phyloP scores from a whole-genome alignment of 2,888 invertebrate genomes.

The Tricholauxania praeusta region DNA sequence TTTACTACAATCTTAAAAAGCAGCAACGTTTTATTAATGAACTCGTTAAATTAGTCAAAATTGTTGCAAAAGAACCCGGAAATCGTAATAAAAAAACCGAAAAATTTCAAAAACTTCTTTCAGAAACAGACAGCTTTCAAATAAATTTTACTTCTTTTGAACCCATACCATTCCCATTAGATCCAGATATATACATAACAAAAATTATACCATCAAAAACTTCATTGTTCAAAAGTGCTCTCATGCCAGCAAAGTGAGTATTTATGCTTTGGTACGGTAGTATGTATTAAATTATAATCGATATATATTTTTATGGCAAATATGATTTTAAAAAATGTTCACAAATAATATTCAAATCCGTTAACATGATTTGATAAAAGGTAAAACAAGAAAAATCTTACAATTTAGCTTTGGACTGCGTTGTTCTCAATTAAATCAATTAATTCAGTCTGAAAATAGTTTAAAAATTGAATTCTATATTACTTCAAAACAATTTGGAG shows the following conservation, averaged over 20 bases:
- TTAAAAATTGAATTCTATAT: no score
- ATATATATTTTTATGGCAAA: background rate
- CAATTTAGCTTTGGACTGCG: no score
- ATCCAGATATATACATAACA: conserved; percentile 89
- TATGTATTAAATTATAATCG: background rate
- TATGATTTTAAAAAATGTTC: background rate
- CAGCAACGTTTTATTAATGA: conserved; percentile 94
- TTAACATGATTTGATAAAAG: no score
- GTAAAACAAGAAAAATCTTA: no score
- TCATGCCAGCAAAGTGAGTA: conserved; percentile 86
- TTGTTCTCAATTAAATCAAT: no score
- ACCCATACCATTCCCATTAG: conserved; percentile 92
- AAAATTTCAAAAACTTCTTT: conserved; percentile 84
- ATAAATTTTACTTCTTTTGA: conserved; percentile 92
- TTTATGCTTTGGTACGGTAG: background rate
- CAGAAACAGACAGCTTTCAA: conserved; percentile 84
- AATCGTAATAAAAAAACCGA: conserved; percentile 94
- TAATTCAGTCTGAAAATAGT: no score
- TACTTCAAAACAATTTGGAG: background rate
- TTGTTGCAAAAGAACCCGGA: conserved; percentile 90
- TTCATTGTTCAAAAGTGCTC: conserved; percentile 93
- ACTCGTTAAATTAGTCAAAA: conserved; percentile 87
- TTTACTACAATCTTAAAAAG: conserved; percentile 81
- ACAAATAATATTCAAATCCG: no score
- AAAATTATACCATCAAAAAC: conserved; percentile 92